These are phyloP conservation scores for Pangasianodon hypophthalmus DNA, from an alignment of 2,113 vertebrate species.

Conservation along the genomic window DNA sequence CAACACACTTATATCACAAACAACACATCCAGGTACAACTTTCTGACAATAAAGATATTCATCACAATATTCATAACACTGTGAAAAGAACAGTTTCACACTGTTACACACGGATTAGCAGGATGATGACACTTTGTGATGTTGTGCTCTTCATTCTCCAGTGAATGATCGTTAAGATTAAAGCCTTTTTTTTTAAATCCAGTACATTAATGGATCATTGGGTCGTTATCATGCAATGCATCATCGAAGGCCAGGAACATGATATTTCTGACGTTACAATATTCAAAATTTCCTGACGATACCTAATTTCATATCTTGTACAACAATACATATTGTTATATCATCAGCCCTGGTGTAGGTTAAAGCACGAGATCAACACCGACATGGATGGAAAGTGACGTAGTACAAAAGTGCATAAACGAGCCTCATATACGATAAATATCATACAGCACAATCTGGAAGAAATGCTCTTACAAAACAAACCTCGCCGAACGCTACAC, in stretches of 20 bases:
- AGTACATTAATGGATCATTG: neutral
- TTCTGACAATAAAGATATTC: conserved; percentile 16
- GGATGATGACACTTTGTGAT: neutral
- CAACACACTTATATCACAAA: neutral
- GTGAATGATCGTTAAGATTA: neutral
- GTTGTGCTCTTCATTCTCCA: conserved; percentile 24
- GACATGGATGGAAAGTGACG: conserved; percentile 35
- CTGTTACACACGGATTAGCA: neutral
- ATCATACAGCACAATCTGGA: conserved; percentile 43
- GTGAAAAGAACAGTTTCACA: neutral
- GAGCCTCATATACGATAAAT: conserved; percentile 19
- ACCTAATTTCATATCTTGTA: neutral
- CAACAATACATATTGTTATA: neutral
- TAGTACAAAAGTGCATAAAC: conserved; percentile 56
- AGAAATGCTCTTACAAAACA: conserved; percentile 32
- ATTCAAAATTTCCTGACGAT: neutral
- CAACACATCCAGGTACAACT: neutral
- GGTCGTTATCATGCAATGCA: conserved; percentile 2
- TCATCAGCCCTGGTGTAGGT: neutral
- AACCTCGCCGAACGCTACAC: neutral
- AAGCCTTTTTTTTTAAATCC: neutral
- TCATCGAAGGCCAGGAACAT: neutral
- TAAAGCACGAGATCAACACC: conserved; percentile 45
- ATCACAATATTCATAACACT: conserved; percentile 34
- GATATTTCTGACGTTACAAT: neutral